Base-by-base conservation (phyloP, 2,113 vertebrate genomes). In the human region DNA sequence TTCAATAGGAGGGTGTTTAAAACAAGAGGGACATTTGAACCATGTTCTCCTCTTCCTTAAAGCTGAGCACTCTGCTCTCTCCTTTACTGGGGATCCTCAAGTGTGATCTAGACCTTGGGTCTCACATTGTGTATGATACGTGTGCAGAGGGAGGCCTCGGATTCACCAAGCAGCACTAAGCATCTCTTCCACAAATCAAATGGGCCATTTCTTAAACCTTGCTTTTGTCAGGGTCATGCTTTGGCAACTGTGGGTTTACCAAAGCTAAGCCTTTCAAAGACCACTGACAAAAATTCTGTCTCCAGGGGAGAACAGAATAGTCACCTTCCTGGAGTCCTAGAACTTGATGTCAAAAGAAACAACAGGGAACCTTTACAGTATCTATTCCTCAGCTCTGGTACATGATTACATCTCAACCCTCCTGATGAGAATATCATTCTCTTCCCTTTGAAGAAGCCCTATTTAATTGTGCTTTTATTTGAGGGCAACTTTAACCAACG, bases 81-180 rank as follows among this genome's bases (percentile, higher is more conserved):
- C 3, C 0, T 10, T 32, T 38, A 72, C 50, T 20, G 23, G 84
- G 13, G 83, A 38, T 43, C 70, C 27, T 8, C 11, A 20, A 48
- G 43, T 2, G 1, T 8, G 22, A 23, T 12, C 35, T 32, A 50
- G 79, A 59, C 22, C 80, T 64, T 27, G 32, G 50, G 66, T 27
- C 40, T 68, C 12, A 6, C 22, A 2, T 18, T 17, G 7, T 0
- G 0, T 43, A 10, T 0, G 25, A n/a, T 2, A 8, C 2, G 2
- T 1, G 6, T 1, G 11, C 48, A 59, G 52, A 52, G 73, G 22
- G 27, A 16, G 0, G 38, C 48, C 1, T 12, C 5, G 9, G 23
- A 18, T 61, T 78, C 78, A 78, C 11, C 55, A 18, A 3, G n/a
- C 30, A 73, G 43, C 20, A 16, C 38, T 25, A 57, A 35, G 79